Percentiles rank a stretch among this genome's conserved stretches.
phyloP scores from a whole-genome alignment of 1,140 invertebrate genomes.

The Drosophila pseudoananassae region DNA sequence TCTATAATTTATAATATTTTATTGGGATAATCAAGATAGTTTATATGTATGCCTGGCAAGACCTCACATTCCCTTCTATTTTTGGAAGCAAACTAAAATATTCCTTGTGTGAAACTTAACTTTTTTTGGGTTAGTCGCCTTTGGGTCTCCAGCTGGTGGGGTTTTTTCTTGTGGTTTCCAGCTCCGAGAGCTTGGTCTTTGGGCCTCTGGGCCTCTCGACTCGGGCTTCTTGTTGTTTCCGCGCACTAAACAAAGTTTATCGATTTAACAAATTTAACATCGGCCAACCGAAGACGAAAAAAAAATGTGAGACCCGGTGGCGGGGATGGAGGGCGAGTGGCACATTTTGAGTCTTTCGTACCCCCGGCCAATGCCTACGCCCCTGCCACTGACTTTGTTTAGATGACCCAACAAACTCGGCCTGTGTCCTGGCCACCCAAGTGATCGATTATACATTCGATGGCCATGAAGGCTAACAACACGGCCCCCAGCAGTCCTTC shows the following conservation, averaged over 20 bases:
- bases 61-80: too few relatives aligned
- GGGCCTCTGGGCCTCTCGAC: slow-evolving; percentile 46
- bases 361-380: slow-evolving; percentile 4
- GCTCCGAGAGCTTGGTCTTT: slow-evolving; percentile 7
- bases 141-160: neutral
- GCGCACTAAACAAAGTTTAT: slow-evolving; percentile 79
- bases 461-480: slow-evolving; percentile 79
- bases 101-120: neutral
- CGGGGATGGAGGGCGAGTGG: slow-evolving; percentile 53
- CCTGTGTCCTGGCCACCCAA: slow-evolving; percentile 58
- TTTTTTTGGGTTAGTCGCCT: neutral
- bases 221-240: slow-evolving; percentile 69
- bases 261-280: slow-evolving; percentile 79
- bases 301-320: neutral
- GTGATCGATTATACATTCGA: slow-evolving; percentile 80
- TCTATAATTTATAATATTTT: too few relatives aligned
- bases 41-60: too few relatives aligned
- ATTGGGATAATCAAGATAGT: too few relatives aligned
- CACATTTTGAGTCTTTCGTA: slow-evolving; percentile 50
- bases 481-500: too few relatives aligned
- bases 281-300: slow-evolving; percentile 4
- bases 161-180: neutral
- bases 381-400: slow-evolving; percentile 59
- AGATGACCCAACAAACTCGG: slow-evolving; percentile 80
- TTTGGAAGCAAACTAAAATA: too few relatives aligned